Evolutionary conservation across 2,888 invertebrate species (phyloP), one percentile per base, ranked within the genome.

Genomic region (Rhamnusium bicolor): DNA sequence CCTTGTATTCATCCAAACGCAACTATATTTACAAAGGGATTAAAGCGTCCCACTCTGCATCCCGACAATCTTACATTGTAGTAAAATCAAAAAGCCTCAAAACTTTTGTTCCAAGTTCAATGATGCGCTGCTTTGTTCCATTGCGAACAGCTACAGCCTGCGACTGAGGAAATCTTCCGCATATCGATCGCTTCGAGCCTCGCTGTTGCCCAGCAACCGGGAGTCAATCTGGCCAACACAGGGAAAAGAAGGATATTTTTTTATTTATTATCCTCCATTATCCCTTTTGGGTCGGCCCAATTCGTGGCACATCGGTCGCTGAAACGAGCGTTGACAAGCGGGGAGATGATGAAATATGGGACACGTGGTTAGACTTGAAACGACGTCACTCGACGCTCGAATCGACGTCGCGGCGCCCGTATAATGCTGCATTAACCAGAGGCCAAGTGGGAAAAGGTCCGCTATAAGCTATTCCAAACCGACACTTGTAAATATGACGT

Each of bases 361-460:
- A 91, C 92, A 92, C 92, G 92, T 92, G 92, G 92, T 92, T 91
- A 91, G 92, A 92, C 92, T 92, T 90, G 91, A 90, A 92, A 92
- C 91, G 92, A 91, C 91, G 91, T 91, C 91, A 90, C 89, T 90
- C 89, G 89, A 90, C 89, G 89, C 88, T 87, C 88, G 88, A 84
- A 84, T 84, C 87, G 87, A 86, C 88, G 85, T 84, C 85, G 84
- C 84, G 85, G 88, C 89, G 89, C 89, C 86, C 84, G 84, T 84
- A 86, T 86, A 86, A 86, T 86, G 83, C 84, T 80, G 84, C 85
- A 85, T 86, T 85, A 86, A 84, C 84, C 79, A 81, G 81, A 81
- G 81, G 80, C 82, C 83, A 81, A 80, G 81, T 82, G 84, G 82
- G 82, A 84, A 84, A 83, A 83, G 83, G 83, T 79, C 78, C 79